Base-by-base conservation (phyloP, 2,888 invertebrate genomes). In the Heteromurus nitidus region DNA sequence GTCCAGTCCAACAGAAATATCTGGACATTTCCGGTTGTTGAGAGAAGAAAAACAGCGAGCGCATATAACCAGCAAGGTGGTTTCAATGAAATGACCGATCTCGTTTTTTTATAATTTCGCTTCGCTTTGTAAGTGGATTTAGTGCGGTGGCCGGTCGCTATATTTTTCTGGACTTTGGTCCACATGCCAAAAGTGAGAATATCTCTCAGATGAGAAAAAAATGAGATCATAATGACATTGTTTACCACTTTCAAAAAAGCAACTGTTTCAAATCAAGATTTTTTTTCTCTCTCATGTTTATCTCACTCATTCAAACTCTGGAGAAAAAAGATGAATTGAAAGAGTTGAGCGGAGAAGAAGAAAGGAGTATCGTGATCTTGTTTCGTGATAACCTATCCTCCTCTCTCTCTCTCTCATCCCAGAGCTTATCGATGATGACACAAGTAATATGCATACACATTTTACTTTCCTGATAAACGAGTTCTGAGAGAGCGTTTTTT, bases 111-210 rank as follows among this genome's bases (percentile, higher is more conserved):
- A 16, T 47, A n/a, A n/a, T n/a, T n/a, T n/a, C n/a, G n/a, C n/a
- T n/a, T n/a, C n/a, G n/a, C n/a, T n/a, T n/a, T n/a, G n/a, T n/a
- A n/a, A n/a, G n/a, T n/a, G n/a, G n/a, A n/a, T n/a, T n/a, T n/a
- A n/a, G n/a, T n/a, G n/a, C n/a, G n/a, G n/a, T n/a, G n/a, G n/a
- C n/a, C n/a, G n/a, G n/a, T n/a, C n/a, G n/a, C 47, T 26, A 20
- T 55, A 55, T 55, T 55, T 55, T 55, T 26, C 26, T 55, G 55
- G 26, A 55, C 55, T 55, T 55, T 55, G 55, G 26, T 20, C 55
- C 3, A n/a, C 20, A 55, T 55, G 24, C 13, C 24, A 16, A 55
- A 9, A 36, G 13, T 36, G 13, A 36, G n/a, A 36, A 36, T 36
- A 36, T 36, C 13, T 36, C 13, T 36, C 36, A 9, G 5, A 9